Percentiles rank a stretch among this genome's conserved stretches.
phyloP scores from a whole-genome alignment of 2,888 invertebrate genomes.

The Minunthozetes semirufus region DNA sequence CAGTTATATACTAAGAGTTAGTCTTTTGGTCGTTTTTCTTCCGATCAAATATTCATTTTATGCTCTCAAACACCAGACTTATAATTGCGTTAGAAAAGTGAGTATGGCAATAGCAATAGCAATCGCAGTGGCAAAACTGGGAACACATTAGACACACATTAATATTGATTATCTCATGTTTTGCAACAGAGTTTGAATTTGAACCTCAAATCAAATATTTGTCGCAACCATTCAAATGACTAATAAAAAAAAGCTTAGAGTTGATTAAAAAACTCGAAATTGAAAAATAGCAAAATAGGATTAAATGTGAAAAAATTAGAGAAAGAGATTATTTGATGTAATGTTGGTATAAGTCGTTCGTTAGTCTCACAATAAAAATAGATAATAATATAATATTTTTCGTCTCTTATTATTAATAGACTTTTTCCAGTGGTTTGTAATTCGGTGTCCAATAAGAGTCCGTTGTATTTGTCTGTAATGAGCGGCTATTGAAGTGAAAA shows the following conservation, averaged over 20 bases:
- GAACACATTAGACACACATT: too few species aligned
- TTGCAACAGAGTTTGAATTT: background rate
- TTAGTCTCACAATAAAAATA: background rate
- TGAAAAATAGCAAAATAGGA: background rate
- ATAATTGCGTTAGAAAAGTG: background rate
- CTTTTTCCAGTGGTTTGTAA: background rate
- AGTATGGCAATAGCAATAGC: too few species aligned
- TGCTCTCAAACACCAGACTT: background rate
- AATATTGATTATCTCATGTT: background rate
- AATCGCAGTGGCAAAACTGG: too few species aligned
- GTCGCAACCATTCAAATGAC: background rate
- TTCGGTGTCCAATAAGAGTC: background rate
- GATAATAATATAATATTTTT: background rate
- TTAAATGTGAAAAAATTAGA: background rate
- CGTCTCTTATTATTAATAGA: background rate
- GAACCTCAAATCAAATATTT: conserved; percentile 5
- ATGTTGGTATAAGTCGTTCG: background rate
- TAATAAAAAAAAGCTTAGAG: conserved; percentile 13
- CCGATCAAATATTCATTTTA: conserved; percentile 14
- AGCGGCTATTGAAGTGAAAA: conserved; percentile 18
- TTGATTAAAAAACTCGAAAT: conserved; percentile 3
- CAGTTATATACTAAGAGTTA: background rate
- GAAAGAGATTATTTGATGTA: background rate
- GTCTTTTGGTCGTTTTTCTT: background rate
- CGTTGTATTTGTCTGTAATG: background rate